Conservation (phyloP, 2,113 vertebrate genomes). For the Rhinoderma darwinii region DNA sequence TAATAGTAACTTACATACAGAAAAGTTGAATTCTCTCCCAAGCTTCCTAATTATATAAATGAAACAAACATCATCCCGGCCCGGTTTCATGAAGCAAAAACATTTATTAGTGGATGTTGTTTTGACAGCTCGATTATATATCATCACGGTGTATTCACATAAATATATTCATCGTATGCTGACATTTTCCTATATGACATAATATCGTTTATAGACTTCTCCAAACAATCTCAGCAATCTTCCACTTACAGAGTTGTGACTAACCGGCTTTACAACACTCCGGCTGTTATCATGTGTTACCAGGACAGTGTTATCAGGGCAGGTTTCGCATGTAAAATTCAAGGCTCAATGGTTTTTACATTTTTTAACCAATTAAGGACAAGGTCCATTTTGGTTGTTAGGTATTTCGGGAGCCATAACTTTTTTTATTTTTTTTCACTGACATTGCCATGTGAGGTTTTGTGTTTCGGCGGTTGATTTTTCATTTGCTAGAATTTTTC, state of each 20-base stretch:
- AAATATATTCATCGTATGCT: background rate
- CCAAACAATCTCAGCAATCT: constrained; percentile 40
- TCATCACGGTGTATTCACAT: too few species aligned
- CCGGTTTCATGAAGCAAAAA: background rate
- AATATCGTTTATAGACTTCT: background rate
- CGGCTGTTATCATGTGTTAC: constrained; percentile 19
- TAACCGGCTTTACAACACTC: constrained; percentile 12
- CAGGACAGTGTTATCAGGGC: constrained; percentile 32
- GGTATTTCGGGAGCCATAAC: too few species aligned
- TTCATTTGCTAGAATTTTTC: too few species aligned
- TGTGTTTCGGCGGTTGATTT: too few species aligned
- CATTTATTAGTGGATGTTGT: background rate
- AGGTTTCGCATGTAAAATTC: constrained; percentile 5
- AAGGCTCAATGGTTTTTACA: background rate
- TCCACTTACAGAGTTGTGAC: background rate
- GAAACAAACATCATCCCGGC: background rate
- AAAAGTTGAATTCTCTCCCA: background rate
- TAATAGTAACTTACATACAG: background rate
- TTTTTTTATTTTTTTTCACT: too few species aligned
- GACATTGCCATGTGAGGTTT: too few species aligned
- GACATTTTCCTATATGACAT: background rate
- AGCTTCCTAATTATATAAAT: background rate
- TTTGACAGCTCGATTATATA: background rate
- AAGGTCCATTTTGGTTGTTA: too few species aligned
- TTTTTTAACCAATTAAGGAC: too few species aligned